Evolutionary conservation across 2,797 vertebrate genomes (phyloP), one percentile per base, ranked within the genome.

Genomic region (Enoplosus armatus): DNA sequence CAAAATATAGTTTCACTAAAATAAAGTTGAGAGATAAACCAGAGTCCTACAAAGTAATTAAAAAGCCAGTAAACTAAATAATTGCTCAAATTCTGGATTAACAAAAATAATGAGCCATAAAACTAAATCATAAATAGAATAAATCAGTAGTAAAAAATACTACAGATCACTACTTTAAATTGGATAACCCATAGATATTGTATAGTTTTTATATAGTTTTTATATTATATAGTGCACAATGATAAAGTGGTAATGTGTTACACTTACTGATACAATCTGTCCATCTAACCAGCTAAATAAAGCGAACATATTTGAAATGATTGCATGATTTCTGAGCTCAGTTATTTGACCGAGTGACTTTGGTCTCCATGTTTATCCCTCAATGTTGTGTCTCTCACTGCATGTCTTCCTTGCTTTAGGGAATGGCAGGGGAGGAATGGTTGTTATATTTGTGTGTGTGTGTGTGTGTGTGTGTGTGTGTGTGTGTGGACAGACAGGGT

Each of bases 401-500:
- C 27, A 54, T 16, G 0, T 75, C 45, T 60, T 22, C 27, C 15
- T 48, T 16, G 68, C 79, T 63, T 26, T 6, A 81, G 80, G 82
- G 72, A 29, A 54, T 41, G 48, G 31, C 12, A 45, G 53, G 18
- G 10, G 60, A 74, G 55, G 60, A 63, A 72, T 43, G 29, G 27
- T 51, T 35, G 20, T 48, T 64, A 20, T 77, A 37, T 72, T 2
- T 75, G 51, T 55, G 45, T 72, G 48, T 55, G 41, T 64, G 50
- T 63, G 45, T 39, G 27, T 62, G 39, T 10, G 31, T 31, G 18
- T 68, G 67, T 20, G 0, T 78, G 50, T 62, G 79, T 70, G 68
- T 64, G 41, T 53, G 69, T 58, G 71, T 53, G 71, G 79, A 77
- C 43, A 53, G 71, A 87, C 79, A 75, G 59, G 71, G 82, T 83